These are phyloP conservation scores for Pangasianodon hypophthalmus DNA, from an alignment of 2,113 vertebrate genomes.

Conservation along the genomic window DNA sequence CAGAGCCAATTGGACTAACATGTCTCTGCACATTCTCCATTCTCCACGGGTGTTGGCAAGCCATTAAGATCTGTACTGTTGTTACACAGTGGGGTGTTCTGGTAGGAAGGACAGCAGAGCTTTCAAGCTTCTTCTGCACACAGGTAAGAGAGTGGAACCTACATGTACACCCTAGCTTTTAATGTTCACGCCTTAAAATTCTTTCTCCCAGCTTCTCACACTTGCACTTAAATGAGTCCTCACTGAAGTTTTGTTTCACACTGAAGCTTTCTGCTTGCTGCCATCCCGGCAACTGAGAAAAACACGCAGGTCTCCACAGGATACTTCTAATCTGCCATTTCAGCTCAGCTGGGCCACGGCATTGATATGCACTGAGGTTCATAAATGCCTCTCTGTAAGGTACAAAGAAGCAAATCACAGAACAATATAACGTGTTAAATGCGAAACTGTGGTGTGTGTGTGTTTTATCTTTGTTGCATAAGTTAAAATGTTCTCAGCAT, in stretches of 20 bases:
- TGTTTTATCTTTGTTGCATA: neutral
- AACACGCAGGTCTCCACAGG: slow-evolving; percentile 23
- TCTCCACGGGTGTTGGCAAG: slow-evolving; percentile 34
- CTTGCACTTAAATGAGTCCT: slow-evolving; percentile 2
- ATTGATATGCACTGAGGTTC: slow-evolving; percentile 3
- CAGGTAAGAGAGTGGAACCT: slow-evolving; percentile 24
- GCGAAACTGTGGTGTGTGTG: neutral
- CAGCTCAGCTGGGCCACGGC: neutral
- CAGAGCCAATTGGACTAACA: slow-evolving; percentile 16
- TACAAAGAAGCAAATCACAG: slow-evolving; percentile 9
- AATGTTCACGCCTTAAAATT: slow-evolving; percentile 27
- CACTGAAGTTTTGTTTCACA: slow-evolving; percentile 26
- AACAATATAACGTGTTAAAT: neutral
- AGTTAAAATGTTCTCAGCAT: neutral
- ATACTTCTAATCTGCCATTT: slow-evolving; percentile 23
- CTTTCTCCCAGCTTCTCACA: slow-evolving; percentile 14
- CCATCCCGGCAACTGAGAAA: slow-evolving; percentile 2
- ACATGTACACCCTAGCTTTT: neutral
- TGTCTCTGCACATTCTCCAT: slow-evolving; percentile 36
- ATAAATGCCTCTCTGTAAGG: slow-evolving; percentile 10
- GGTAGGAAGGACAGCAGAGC: neutral
- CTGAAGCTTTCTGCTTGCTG: neutral
- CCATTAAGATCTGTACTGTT: slow-evolving; percentile 33
- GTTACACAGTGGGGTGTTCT: slow-evolving; percentile 34
- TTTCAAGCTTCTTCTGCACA: slow-evolving; percentile 9